Percentiles rank a stretch among this genome's conserved stretches.
Evolutionary conservation across 2,888 invertebrate species (phyloP).

Genomic region (Drosophila putrida): DNA sequence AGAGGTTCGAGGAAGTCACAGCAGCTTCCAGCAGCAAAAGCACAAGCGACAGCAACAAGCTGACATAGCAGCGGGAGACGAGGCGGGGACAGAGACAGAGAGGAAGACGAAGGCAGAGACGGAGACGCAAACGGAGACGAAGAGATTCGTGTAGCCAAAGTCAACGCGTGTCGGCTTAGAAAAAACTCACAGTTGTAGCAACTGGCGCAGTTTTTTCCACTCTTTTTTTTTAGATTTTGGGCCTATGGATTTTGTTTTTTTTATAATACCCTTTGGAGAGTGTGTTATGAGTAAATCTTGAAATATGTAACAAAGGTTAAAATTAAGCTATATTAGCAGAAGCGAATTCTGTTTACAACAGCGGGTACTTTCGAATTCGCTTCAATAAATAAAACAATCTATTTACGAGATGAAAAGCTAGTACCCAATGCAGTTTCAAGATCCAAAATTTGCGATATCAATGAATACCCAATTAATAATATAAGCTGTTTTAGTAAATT

Average conservation of each 20-base stretch:
- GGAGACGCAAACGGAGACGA: neutral
- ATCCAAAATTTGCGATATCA: too few relatives aligned
- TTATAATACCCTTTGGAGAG: neutral
- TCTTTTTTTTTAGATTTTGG: conserved; percentile 27
- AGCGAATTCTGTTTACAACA: too few relatives aligned
- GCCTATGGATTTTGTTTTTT: conserved; percentile 1
- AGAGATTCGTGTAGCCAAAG: conserved; percentile 59
- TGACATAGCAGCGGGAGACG: conserved; percentile 17
- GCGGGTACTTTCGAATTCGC: too few relatives aligned
- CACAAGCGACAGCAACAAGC: conserved; percentile 45
- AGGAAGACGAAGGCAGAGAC: neutral
- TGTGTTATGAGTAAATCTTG: neutral
- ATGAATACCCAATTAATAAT: too few relatives aligned
- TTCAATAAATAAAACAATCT: too few relatives aligned
- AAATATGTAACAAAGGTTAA: neutral
- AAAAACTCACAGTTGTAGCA: conserved; percentile 60
- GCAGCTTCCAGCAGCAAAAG: conserved; percentile 66
- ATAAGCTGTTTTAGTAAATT: too few relatives aligned
- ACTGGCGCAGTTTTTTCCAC: conserved; percentile 48
- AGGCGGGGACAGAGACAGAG: neutral
- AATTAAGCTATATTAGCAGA: neutral
- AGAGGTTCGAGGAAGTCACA: conserved; percentile 75
- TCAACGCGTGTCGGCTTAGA: conserved; percentile 80
- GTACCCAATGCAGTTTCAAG: too few relatives aligned
- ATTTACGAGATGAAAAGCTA: too few relatives aligned